A percentile compares a stretch with the other conserved stretches of the same genome.
Evolutionary conservation across 37 sponge, comb jelly and placozoan genomes (phyloP).

Genomic region (Hexactinellida sp.): DNA sequence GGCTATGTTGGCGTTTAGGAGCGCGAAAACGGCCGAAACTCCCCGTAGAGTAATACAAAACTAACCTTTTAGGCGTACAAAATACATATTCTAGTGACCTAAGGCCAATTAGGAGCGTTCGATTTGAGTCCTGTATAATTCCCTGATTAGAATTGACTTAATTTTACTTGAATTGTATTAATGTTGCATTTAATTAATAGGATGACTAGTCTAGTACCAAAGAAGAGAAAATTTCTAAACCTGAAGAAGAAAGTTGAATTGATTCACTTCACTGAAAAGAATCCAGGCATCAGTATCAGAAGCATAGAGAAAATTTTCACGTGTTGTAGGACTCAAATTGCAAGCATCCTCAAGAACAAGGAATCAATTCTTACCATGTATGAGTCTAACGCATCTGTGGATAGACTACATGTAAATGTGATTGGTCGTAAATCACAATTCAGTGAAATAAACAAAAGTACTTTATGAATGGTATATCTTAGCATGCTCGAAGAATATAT

Average conservation of each 20-base stretch:
- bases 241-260: slow-evolving; percentile 22
- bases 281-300: neutral
- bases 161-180: too few relatives aligned
- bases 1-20: too few relatives aligned
- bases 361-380: slow-evolving; percentile 24
- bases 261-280: slow-evolving; percentile 11
- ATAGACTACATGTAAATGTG: neutral
- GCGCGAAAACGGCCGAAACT: too few relatives aligned
- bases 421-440: slow-evolving; percentile 14
- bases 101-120: too few relatives aligned
- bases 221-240: neutral
- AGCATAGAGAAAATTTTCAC: slow-evolving; percentile 8
- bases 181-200: too few relatives aligned
- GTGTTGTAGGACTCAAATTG: slow-evolving; percentile 28
- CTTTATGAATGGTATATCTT: neutral
- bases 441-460: neutral
- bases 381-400: slow-evolving; percentile 24
- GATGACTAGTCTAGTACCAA: too few relatives aligned
- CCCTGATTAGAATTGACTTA: too few relatives aligned
- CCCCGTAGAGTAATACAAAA: too few relatives aligned
- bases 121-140: too few relatives aligned
- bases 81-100: too few relatives aligned
- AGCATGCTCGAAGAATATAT: slow-evolving; percentile 16
- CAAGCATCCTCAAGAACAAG: slow-evolving; percentile 17
- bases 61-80: too few relatives aligned